phyloP scores from a whole-genome alignment of 2,113 vertebrate species.

The Prionailurus viverrinus region DNA sequence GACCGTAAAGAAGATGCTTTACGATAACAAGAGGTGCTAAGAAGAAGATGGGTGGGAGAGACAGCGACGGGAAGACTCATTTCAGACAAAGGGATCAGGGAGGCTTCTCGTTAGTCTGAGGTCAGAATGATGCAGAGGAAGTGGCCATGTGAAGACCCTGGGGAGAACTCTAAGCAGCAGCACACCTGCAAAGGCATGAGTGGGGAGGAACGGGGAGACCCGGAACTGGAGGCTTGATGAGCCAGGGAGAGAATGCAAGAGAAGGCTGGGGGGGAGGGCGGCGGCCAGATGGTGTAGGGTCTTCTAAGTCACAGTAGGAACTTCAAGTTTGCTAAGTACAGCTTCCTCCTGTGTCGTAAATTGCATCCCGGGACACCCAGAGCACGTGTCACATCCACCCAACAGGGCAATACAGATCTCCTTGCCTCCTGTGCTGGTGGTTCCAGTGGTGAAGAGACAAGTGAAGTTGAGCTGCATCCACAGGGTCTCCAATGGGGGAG shows the following conservation, averaged over 20 bases:
- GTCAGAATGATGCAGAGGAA: not conserved
- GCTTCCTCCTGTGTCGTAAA: not conserved
- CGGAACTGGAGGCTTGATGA: too few species aligned
- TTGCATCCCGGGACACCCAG: not conserved
- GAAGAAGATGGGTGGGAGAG: not conserved
- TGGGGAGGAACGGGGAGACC: accelerated
- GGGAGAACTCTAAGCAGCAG: too few species aligned
- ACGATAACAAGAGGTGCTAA: not conserved
- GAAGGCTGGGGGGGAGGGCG: not conserved
- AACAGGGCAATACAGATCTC: not conserved
- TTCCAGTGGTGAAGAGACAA: not conserved
- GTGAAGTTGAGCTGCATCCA: too few species aligned
- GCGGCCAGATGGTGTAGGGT: accelerated
- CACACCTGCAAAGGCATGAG: not conserved
- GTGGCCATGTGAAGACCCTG: not conserved
- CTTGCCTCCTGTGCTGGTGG: not conserved
- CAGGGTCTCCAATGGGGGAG: not conserved
- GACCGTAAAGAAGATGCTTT: not conserved
- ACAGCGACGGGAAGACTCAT: not conserved
- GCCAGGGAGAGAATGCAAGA: not conserved
- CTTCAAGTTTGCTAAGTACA: not conserved
- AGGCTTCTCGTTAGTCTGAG: not conserved
- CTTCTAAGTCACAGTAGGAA: not conserved
- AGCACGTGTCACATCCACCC: not conserved
- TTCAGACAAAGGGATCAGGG: too few species aligned